Conservation (phyloP, 2,888 invertebrate genomes). For the Coleophora deauratella region DNA sequence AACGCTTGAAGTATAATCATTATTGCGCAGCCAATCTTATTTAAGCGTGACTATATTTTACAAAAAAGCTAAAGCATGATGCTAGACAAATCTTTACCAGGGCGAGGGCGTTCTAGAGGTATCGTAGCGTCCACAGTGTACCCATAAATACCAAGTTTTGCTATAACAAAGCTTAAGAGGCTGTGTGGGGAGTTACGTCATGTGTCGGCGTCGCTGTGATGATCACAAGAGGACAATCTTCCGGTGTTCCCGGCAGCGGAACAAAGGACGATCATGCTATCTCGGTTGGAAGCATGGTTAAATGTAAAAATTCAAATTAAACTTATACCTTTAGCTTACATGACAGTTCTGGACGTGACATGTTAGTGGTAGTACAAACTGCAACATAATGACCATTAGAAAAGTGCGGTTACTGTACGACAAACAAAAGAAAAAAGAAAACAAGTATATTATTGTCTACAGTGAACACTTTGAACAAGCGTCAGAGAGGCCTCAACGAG, state of each 20-base stretch:
- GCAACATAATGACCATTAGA: conserved; percentile 74
- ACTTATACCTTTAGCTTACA: conserved; percentile 73
- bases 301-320: conserved; percentile 69
- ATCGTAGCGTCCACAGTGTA: conserved; percentile 70
- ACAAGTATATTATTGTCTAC: conserved; percentile 68
- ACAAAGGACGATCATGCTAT: conserved; percentile 59
- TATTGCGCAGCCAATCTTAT: conserved; percentile 75
- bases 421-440: conserved; percentile 62
- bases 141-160: conserved; percentile 70
- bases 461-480: conserved; percentile 66
- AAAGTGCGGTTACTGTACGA: conserved; percentile 72
- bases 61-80: conserved; percentile 74
- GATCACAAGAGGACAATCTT: conserved; percentile 37
- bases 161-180: conserved; percentile 66
- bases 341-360: conserved; percentile 74
- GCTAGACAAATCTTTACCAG: conserved; percentile 72
- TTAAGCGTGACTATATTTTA: conserved; percentile 75
- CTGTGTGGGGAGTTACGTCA: conserved; percentile 64
- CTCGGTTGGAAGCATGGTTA: conserved; percentile 58
- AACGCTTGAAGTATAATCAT: conserved; percentile 75
- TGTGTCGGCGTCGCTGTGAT: conserved; percentile 61
- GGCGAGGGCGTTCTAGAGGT: conserved; percentile 71
- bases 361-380: conserved; percentile 75
- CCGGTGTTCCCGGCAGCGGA: conserved; percentile 43
- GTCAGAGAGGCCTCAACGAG: conserved; percentile 66